Conservation (phyloP, 2,888 invertebrate genomes). For the Torymus aiolomorphi region DNA sequence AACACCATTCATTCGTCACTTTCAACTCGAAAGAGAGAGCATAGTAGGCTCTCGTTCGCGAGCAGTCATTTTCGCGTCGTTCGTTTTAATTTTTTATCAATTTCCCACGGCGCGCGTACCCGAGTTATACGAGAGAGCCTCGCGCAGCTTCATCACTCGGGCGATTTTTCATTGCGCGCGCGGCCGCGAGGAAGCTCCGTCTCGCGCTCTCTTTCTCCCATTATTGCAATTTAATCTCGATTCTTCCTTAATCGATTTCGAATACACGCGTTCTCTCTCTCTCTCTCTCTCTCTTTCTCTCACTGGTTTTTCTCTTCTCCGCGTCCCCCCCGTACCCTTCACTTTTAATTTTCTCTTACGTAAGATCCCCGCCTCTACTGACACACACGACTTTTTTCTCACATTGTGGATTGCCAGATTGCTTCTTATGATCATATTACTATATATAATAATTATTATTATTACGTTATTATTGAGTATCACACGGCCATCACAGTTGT, state of each 20-base stretch:
- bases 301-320: too few species aligned
- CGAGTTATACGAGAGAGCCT: too few species aligned
- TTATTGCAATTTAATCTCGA: conserved; percentile 45
- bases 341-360: too few species aligned
- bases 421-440: conserved; percentile 19
- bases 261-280: conserved; percentile 10
- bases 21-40: not conserved
- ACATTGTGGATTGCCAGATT: conserved; percentile 34
- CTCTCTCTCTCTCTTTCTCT: too few species aligned
- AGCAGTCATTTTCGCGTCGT: conserved; percentile 32
- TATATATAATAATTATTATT: conserved; percentile 13
- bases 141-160: not conserved
- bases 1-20: conserved; percentile 52
- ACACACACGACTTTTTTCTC: conserved; percentile 2
- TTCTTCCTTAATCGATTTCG: conserved; percentile 35
- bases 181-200: too few species aligned
- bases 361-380: not conserved
- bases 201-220: conserved; percentile 28
- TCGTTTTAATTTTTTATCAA: conserved; percentile 53
- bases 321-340: not conserved
- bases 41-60: not conserved
- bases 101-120: not conserved
- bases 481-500: too few species aligned
- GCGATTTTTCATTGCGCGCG: conserved; percentile 35
- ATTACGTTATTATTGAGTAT: not conserved